Conservation (phyloP, 2,888 invertebrate genomes). For the Entomobrya multifasciata region DNA sequence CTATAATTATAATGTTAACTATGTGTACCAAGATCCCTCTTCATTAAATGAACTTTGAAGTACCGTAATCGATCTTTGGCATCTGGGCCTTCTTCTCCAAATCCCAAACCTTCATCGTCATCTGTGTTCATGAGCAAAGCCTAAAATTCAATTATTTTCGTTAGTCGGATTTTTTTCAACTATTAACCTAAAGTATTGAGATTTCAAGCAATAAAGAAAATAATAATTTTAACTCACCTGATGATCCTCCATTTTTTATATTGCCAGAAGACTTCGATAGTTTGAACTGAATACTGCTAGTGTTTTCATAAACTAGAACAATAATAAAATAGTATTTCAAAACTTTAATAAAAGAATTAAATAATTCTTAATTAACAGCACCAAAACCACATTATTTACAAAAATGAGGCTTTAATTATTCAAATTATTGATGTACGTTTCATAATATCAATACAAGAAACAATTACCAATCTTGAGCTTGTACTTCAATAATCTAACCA, state of each 20-base stretch:
- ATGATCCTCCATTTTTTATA: conserved; percentile 19
- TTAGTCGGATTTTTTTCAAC: not conserved
- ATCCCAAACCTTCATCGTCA: conserved; percentile 92
- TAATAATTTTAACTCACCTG: not conserved
- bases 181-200: not conserved
- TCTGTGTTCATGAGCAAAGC: conserved; percentile 86
- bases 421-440: too few relatives aligned
- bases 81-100: conserved; percentile 90
- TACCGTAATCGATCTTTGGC: conserved; percentile 82
- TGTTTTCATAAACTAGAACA: too few relatives aligned
- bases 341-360: too few relatives aligned
- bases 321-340: not conserved
- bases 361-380: too few relatives aligned
- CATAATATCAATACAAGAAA: too few relatives aligned
- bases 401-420: too few relatives aligned
- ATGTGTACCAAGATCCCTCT: not conserved
- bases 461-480: too few relatives aligned
- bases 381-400: too few relatives aligned
- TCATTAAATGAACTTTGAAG: not conserved
- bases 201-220: not conserved
- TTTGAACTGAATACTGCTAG: too few relatives aligned
- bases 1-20: too few relatives aligned
- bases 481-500: too few relatives aligned
- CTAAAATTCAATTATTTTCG: conserved; percentile 81
- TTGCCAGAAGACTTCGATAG: not conserved